Conservation (phyloP, 2,113 vertebrate species). For the Chamaea fasciata region DNA sequence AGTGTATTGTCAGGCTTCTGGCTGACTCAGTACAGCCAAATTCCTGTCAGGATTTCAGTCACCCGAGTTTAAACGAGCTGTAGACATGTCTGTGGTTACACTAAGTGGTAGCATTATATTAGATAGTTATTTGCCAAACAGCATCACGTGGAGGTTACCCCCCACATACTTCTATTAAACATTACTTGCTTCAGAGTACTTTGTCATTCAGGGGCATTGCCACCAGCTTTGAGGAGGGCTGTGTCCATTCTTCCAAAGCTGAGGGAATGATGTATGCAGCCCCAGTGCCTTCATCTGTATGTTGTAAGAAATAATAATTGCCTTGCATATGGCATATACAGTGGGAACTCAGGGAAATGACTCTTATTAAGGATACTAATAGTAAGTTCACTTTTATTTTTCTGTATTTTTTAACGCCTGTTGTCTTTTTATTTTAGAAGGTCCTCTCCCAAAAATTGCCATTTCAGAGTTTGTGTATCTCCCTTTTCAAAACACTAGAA, state of each 20-base stretch:
- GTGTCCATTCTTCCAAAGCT: neutral
- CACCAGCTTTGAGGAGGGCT: neutral
- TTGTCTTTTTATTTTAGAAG: neutral
- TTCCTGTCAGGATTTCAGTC: neutral
- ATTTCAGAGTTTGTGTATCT: neutral
- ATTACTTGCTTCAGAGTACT: neutral
- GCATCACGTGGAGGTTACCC: neutral
- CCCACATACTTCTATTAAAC: neutral
- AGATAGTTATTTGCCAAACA: neutral
- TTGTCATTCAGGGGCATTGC: neutral
- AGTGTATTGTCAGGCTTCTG: neutral
- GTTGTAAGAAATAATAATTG: neutral
- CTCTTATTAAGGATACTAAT: neutral
- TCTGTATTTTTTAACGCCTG: neutral
- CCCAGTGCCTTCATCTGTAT: neutral
- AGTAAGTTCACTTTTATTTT: neutral
- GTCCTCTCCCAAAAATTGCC: neutral
- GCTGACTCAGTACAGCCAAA: fast-evolving
- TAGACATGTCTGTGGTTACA: neutral
- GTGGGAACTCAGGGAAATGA: neutral
- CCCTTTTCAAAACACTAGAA: neutral
- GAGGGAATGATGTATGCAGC: neutral
- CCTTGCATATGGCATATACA: neutral
- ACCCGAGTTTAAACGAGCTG: neutral
- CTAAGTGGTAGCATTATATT: neutral